Conservation (phyloP, 2,888 invertebrate genomes). For the Tortrix viridana region DNA sequence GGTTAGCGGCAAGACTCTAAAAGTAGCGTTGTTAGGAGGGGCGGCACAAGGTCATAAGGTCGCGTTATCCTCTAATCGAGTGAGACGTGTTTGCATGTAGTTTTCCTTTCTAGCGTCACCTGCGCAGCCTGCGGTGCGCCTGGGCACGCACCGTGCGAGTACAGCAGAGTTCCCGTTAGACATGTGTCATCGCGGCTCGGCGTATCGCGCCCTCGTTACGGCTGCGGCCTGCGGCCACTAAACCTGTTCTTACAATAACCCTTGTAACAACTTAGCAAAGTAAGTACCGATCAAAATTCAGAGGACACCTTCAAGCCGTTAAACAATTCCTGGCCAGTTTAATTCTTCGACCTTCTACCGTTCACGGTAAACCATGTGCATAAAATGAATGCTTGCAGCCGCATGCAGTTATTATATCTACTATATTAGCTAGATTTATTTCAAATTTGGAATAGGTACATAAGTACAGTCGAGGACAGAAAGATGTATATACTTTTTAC, state of each 20-base stretch:
- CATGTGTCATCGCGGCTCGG: constrained; percentile 70
- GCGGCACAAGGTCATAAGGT: constrained; percentile 33
- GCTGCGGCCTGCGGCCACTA: constrained; percentile 56
- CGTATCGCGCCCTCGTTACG: constrained; percentile 66
- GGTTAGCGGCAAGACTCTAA: constrained; percentile 22
- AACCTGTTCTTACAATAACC: constrained; percentile 67
- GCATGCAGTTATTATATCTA: too few relatives aligned
- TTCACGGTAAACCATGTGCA: too few relatives aligned
- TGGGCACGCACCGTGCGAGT: constrained; percentile 50
- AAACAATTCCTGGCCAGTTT: not conserved
- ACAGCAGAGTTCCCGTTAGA: constrained; percentile 80
- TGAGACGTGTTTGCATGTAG: constrained; percentile 47
- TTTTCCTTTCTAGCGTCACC: constrained; percentile 56
- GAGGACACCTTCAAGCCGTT: not conserved
- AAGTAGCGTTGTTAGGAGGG: constrained; percentile 18
- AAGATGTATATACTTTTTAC: too few relatives aligned
- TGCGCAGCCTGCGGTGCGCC: constrained; percentile 54
- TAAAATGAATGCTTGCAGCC: too few relatives aligned
- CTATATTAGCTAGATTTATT: too few relatives aligned
- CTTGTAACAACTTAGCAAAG: constrained; percentile 13
- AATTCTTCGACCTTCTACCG: not conserved
- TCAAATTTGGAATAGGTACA: too few relatives aligned
- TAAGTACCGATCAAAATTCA: not conserved
- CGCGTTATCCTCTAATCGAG: constrained; percentile 27
- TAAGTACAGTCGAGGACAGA: too few relatives aligned